Evolutionary conservation across 2,113 vertebrate genomes (phyloP).

Genomic region (Gallinago undulata): DNA sequence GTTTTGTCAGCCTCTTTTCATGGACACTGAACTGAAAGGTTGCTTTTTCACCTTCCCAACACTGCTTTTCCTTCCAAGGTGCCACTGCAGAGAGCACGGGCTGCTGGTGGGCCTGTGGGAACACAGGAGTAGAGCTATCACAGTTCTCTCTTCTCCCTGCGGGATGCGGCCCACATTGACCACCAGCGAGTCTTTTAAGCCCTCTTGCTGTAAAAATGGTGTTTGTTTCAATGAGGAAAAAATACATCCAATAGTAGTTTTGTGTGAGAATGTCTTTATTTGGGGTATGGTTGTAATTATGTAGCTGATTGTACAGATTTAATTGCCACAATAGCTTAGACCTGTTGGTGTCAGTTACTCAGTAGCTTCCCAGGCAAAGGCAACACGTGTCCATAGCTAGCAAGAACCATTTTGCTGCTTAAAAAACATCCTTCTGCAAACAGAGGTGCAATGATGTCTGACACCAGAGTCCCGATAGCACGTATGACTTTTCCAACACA

Average conservation of each 20-base stretch:
- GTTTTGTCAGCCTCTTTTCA: neutral
- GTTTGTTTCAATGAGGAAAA: neutral
- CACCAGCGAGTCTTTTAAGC: neutral
- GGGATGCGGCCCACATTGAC: neutral
- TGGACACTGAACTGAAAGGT: neutral
- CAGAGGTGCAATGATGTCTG: neutral
- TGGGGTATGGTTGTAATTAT: neutral
- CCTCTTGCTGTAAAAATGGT: neutral
- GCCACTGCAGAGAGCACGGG: neutral
- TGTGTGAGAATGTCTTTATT: neutral
- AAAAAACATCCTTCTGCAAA: neutral
- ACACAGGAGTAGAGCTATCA: neutral
- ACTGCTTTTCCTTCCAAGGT: neutral
- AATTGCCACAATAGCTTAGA: neutral
- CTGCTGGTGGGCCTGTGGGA: neutral
- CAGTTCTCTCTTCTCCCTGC: no score
- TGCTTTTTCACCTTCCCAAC: neutral
- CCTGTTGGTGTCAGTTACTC: neutral
- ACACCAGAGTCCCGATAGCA: neutral
- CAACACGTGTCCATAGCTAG: accelerated
- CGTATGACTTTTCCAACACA: no score
- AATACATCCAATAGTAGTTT: neutral
- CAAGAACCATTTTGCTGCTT: neutral
- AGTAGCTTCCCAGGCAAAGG: neutral
- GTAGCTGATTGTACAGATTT: neutral